Evolutionary conservation across 2,888 invertebrate species (phyloP), one percentile per base, ranked within the genome.

Genomic region (Periphyllus acericola): DNA sequence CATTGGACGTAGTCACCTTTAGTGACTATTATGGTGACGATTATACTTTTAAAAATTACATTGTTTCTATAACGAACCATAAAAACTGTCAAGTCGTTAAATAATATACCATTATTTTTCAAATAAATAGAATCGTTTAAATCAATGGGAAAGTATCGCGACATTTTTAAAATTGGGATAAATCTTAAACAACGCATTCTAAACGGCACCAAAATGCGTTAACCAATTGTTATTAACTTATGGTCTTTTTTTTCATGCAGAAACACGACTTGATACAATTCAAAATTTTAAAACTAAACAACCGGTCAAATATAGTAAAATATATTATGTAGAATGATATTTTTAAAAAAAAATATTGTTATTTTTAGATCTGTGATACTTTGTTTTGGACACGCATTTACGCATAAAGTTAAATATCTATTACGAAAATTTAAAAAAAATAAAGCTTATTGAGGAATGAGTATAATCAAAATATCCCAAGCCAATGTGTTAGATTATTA

Each of bases 401-500:
- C 8, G 25, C 25, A 60, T 55, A 25, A 1, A 60, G 1, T 60
- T 21, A 60, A 25, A 60, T 60, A 9, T 5, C 46, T 8, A 46
- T 21, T 21, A 60, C 60, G 21, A 36, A 25, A 36, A 40, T 46
- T 46, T 46, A 11, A 46, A 14, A 14, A 46, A 46, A n/a, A 25
- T 25, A 74, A 72, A 36, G 17, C 34, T 6, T n/a, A 0, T 3
- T 17, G n/a, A 9, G n/a, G 36, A 8, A 3, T 17, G n/a, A 9
- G n/a, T 25, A 8, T 66, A 36, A 40, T 40, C 40, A 19, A 9
- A 66, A 68, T 66, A n/a, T 1, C 11, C 19, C 19, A 66, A 79
- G 60, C 79, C 21, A 46, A n/a, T 32, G n/a, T n/a, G n/a, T n/a
- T n/a, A n/a, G n/a, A 71, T 82, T 82, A 21, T 46, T 34, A 36